These are phyloP conservation scores for Sinella curviseta DNA, from an alignment of 1,140 invertebrate species.

Conservation along the genomic window DNA sequence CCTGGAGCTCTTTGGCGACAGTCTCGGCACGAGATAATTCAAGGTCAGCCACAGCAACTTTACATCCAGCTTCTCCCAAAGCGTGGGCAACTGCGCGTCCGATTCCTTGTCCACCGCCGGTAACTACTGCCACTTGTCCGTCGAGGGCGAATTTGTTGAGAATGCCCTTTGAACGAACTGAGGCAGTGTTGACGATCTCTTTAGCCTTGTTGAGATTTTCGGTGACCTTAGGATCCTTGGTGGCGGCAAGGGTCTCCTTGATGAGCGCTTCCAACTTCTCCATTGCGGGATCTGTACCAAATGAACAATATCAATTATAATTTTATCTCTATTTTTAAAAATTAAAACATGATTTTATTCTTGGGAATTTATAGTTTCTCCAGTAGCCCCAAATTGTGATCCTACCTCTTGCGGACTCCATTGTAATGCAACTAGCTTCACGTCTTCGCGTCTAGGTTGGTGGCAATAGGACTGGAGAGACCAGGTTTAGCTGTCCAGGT, in stretches of 20 bases:
- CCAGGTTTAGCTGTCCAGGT: background rate
- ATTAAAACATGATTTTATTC: background rate
- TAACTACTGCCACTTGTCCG: conserved; percentile 43
- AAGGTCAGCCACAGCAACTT: conserved; percentile 46
- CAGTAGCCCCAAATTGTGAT: background rate
- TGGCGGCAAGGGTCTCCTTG: conserved; percentile 27
- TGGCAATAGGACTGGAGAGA: background rate
- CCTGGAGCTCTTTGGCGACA: conserved; percentile 37
- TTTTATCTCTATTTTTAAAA: background rate
- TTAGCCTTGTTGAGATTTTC: conserved; percentile 26
- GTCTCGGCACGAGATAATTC: conserved; percentile 38
- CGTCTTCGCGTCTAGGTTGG: background rate
- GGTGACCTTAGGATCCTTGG: conserved; percentile 5
- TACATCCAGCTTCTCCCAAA: conserved; percentile 45
- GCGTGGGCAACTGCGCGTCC: conserved; percentile 42
- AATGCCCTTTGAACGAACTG: conserved; percentile 34
- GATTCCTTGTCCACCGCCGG: conserved; percentile 47
- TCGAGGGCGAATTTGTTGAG: conserved; percentile 43
- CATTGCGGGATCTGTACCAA: conserved; percentile 30
- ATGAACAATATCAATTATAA: background rate
- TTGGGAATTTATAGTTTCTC: background rate
- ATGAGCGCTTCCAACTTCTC: conserved; percentile 25
- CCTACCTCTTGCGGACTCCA: background rate
- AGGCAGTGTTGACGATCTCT: conserved; percentile 23
- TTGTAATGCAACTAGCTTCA: too few relatives aligned